Percentiles rank a stretch among this genome's conserved stretches.
These are phyloP conservation scores for Chaetura pelagica DNA, from an alignment of 2,113 vertebrate species.

Conservation along the genomic window DNA sequence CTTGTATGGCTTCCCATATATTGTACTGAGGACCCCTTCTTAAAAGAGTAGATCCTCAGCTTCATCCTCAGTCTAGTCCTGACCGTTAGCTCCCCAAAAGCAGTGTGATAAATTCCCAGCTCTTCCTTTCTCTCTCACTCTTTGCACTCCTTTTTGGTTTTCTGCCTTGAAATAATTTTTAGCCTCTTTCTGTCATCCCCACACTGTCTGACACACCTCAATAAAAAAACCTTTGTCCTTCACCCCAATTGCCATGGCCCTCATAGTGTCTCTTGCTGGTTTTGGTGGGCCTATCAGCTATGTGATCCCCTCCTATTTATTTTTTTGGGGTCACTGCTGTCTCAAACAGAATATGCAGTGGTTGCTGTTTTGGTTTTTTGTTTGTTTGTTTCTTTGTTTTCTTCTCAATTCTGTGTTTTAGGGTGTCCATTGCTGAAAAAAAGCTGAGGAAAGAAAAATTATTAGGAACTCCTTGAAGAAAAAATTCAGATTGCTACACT, in stretches of 20 bases:
- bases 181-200: not conserved
- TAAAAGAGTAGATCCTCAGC: not conserved
- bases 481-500: not conserved
- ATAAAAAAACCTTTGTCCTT: not conserved
- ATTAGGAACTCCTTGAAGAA: not conserved
- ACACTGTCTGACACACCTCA: not conserved
- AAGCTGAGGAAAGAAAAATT: not conserved
- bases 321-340: not conserved
- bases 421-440: not conserved
- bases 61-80: not conserved
- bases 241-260: not conserved
- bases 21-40: not conserved
- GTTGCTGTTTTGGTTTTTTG: too few relatives aligned
- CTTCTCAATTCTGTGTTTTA: not conserved
- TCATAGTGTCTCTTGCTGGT: not conserved
- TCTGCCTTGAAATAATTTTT: not conserved
- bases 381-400: not conserved
- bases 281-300: not conserved
- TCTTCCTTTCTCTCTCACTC: not conserved
- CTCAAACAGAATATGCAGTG: not conserved
- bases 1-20: not conserved
- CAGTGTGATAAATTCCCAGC: not conserved
- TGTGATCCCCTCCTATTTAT: not conserved
- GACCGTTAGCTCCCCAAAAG: not conserved
- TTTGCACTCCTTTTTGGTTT: not conserved